Evolutionary conservation across 2,888 invertebrate species (phyloP), one percentile per base, ranked within the genome.

Genomic region (Rosalia funebris): DNA sequence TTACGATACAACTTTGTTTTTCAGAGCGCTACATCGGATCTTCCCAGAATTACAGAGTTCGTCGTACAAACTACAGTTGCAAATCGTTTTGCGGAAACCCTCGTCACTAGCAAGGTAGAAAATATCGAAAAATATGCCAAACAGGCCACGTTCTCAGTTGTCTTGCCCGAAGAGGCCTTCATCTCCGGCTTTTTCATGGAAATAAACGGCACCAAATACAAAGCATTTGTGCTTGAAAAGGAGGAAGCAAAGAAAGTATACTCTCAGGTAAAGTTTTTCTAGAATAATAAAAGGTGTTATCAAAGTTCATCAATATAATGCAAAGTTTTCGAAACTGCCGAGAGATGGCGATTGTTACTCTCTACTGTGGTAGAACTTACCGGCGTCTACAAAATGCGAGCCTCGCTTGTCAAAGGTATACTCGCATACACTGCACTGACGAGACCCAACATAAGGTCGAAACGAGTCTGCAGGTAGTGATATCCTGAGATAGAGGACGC

Each of bases 81-180:
- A 7, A 82, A 85, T 68, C 83, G 88, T n/a, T 89, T 87, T 74
- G 86, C 88, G 12, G 84, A 83, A 63, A 89, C 89, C 0, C 77
- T 83, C 10, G 84, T 89, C 1, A 84, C 85, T 11, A 87, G 87
- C 58, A 79, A 81, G 42, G 83, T 89, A 17, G 82, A 82, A 62
- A 89, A 89, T 76, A 83, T 84, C 0, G 84, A 85, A 9, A 80
- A 79, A 41, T 75, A 74, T 5, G 79, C 88, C 1, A 85, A 86
- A 61, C 87, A 89, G 73, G 84, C 86, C 10, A 79, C 82, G 57
- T 88, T 88, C 78, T 82, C 84, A 55, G 84, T 88, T 12, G 82
- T 87, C 20, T 77, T 89, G 44, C 89, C 89, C 0, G 86, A 88
- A 61, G 85, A 86, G 0, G 88, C 88, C 1, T 88, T 54, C 15